Conservation (phyloP, 2,888 invertebrate species). For the Folsomia candida region DNA sequence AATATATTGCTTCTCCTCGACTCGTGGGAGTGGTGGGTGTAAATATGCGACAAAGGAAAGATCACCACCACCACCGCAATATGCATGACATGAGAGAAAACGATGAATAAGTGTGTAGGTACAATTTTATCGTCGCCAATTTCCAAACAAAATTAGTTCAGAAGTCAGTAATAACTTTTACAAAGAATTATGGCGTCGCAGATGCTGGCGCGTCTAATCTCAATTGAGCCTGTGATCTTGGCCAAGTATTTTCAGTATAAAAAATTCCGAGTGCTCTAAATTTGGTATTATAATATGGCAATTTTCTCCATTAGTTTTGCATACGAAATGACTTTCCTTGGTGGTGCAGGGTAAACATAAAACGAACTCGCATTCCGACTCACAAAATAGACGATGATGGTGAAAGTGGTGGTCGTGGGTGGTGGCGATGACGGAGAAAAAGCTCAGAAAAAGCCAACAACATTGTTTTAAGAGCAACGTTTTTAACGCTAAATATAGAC, state of each 20-base stretch:
- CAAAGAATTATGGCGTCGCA: background rate
- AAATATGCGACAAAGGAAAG: background rate
- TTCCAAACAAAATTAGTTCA: background rate
- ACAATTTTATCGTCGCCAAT: background rate
- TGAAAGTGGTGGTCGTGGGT: too few species aligned
- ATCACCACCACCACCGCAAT: too few species aligned
- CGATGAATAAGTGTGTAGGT: too few species aligned
- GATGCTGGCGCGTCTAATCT: too few species aligned
- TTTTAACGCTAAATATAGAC: background rate
- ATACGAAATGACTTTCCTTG: slow-evolving; percentile 14
- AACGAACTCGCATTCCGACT: background rate
- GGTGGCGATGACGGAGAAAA: background rate
- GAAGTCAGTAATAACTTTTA: background rate
- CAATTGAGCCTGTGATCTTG: background rate
- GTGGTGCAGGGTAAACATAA: slow-evolving; percentile 13
- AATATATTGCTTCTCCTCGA: background rate
- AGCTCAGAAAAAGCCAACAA: too few species aligned
- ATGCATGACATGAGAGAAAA: too few species aligned
- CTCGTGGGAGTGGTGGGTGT: background rate
- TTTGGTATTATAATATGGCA: slow-evolving; percentile 21
- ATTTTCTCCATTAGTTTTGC: slow-evolving; percentile 23
- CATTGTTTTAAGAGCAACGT: background rate
- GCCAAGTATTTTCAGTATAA: background rate
- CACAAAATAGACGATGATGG: background rate
- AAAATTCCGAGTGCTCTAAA: background rate